Evolutionary conservation across 2,113 vertebrate genomes (phyloP), one percentile per base, ranked within the genome.

Genomic region (Martes martes): DNA sequence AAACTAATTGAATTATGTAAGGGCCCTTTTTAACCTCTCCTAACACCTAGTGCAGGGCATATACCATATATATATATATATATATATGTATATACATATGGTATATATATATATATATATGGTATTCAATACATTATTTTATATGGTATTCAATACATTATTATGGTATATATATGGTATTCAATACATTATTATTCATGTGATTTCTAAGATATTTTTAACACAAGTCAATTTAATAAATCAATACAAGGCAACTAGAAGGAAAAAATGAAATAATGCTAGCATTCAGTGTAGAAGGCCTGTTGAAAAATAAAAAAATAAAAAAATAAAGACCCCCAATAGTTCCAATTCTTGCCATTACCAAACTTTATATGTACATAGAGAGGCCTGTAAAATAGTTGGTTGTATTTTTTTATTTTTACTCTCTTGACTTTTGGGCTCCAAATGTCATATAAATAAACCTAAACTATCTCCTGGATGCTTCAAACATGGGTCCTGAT

Each of bases 211-310:
- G 28, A 47, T 71, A 55, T 36, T 8, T 92, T 67, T 84, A 59
- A 16, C 39, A 88, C 28, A 55, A 85, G 33, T 33, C 33, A 95
- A 88, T 42, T 87, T 88, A 92, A 86, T 94, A 92, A 92, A 24
- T 78, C 31, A 93, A 89, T 94, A 92, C 5, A 96, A 97, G 9
- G 18, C 33, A 96, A 88, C 83, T 61, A 82, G 2, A 83, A 94
- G 74, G 39, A 91, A 93, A 94, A 92, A 26, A 9, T n/a, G 16
- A 71, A 97, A 94, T 71, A 36, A 95, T 61, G 4, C 9, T 93
- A 84, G 10, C 7, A 24, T 71, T 91, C 16, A 16, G 57, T 91
- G 42, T 52, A 90, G 59, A 88, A 80, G 45, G 10, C 74, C 45
- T 97, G 1, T 3, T 7, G 31, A 95, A 83, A 86, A 91, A 52